These are phyloP conservation scores for Falcunculus frontatus DNA, from an alignment of 2,113 vertebrate species.

Conservation along the genomic window DNA sequence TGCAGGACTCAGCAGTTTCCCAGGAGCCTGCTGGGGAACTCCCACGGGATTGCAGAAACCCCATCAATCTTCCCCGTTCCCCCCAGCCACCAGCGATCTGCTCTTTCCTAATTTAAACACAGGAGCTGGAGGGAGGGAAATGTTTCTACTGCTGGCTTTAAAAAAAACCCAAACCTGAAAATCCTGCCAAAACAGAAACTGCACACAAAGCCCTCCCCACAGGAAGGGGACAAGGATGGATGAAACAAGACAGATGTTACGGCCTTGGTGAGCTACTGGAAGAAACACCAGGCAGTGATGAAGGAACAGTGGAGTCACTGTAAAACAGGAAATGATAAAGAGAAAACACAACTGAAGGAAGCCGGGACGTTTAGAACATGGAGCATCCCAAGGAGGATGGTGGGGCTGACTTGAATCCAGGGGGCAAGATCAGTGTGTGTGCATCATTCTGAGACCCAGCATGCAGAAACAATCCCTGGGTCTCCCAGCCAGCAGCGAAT, in stretches of 20 bases:
- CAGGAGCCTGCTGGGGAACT: neutral
- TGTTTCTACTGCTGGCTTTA: neutral
- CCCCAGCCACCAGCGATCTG: neutral
- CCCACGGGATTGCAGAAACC: neutral
- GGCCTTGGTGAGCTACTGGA: neutral
- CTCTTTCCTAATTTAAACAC: constrained; percentile 1
- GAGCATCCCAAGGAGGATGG: neutral
- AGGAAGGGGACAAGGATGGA: neutral
- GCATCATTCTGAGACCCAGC: neutral
- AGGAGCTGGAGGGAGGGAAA: neutral
- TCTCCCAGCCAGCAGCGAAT: accelerated
- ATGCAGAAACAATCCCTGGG: accelerated
- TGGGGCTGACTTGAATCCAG: neutral
- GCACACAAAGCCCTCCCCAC: neutral
- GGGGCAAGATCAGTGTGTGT: neutral
- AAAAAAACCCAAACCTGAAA: neutral
- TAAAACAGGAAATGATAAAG: neutral
- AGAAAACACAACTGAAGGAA: neutral
- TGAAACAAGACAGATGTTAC: neutral
- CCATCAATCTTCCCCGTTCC: neutral
- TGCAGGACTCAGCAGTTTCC: constrained; percentile 16
- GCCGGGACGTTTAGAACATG: neutral
- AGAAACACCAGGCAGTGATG: neutral
- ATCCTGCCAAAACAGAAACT: constrained; percentile 1
- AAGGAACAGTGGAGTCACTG: neutral